Evolutionary conservation across 2,797 vertebrate genomes (phyloP), one percentile per base, ranked within the genome.

Genomic region (Scomberomorus guttatus): DNA sequence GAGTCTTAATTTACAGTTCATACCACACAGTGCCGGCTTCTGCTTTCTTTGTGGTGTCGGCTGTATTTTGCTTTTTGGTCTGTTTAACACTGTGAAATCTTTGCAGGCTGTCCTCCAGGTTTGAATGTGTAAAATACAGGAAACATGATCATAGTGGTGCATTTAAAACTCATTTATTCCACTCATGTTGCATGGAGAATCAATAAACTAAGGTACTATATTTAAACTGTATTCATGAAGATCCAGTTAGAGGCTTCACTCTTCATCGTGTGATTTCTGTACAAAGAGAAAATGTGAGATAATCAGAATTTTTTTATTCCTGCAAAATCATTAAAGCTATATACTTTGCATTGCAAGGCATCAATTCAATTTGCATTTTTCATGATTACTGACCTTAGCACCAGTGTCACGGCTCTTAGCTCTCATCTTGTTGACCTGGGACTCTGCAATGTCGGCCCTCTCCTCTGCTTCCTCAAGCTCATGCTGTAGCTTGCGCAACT

Each of bases 391-490:
- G 29, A 95, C 96, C 96, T 97, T 97, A 10, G 90, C 37, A 2
- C 95, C 95, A 0, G 93, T 75, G 83, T 97, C 96, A 0, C 96
- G 94, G 48, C 93, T 96, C 90, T 96, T 96, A 50, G 91, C 95
- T 87, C 96, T 92, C 62, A 97, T 48, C 81, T 97, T 97, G 93
- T 97, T 97, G 92, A 97, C 96, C 86, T 97, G 96, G 32, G 96
- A 96, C 90, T 97, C 97, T 0, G 96, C 96, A 0, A 96, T 96
- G 88, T 97, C 96, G 0, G 97, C 97, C 25, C 96, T 91, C 81
- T 97, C 96, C 84, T 96, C 96, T 0, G 96, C 96, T 75, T 97
- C 96, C 29, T 97, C 96, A 62, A 97, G 90, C 85, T 97, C 96
- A 0, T 97, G 96, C 89, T 97, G 96, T 1, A 95, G 73, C 81